These are phyloP conservation scores for Drosophila putrida DNA, from an alignment of 2,888 invertebrate species.

Conservation along the genomic window DNA sequence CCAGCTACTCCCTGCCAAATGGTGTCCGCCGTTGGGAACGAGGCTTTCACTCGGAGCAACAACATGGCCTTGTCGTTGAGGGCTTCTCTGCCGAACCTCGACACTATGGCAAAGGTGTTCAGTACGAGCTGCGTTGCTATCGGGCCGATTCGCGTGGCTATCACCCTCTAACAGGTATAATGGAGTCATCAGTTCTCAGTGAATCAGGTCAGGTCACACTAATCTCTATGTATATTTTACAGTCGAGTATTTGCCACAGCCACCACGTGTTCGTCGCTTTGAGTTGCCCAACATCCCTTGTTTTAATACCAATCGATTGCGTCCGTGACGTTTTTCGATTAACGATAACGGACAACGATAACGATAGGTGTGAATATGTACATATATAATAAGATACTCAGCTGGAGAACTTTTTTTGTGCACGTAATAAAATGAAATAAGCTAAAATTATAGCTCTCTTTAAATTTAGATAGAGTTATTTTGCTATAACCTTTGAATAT, in stretches of 20 bases:
- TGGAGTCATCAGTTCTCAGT: background rate
- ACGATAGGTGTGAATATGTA: conserved; percentile 1
- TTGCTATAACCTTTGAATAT: background rate
- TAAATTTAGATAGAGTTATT: background rate
- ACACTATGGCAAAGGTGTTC: conserved; percentile 31
- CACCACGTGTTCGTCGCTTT: conserved; percentile 65
- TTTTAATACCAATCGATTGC: conserved; percentile 36
- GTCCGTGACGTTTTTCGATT: conserved; percentile 17
- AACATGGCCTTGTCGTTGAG: conserved; percentile 62
- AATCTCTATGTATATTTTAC: conserved; percentile 14
- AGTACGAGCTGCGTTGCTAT: conserved; percentile 73
- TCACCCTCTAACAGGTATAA: conserved; percentile 58
- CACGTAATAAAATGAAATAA: conserved; percentile 45
- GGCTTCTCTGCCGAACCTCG: conserved; percentile 74
- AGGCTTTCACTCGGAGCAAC: conserved; percentile 44
- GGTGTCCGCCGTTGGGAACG: conserved; percentile 77
- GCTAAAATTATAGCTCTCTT: background rate
- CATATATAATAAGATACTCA: background rate
- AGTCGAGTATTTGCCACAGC: conserved; percentile 65
- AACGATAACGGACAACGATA: background rate
- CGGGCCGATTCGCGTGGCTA: conserved; percentile 68
- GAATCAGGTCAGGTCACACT: background rate
- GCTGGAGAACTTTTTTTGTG: conserved; percentile 41
- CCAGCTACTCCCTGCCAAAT: conserved; percentile 69
- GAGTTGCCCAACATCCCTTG: conserved; percentile 59